Evolutionary conservation across 2,113 vertebrate genomes (phyloP).

Genomic region (Ancistrus triradiatus): DNA sequence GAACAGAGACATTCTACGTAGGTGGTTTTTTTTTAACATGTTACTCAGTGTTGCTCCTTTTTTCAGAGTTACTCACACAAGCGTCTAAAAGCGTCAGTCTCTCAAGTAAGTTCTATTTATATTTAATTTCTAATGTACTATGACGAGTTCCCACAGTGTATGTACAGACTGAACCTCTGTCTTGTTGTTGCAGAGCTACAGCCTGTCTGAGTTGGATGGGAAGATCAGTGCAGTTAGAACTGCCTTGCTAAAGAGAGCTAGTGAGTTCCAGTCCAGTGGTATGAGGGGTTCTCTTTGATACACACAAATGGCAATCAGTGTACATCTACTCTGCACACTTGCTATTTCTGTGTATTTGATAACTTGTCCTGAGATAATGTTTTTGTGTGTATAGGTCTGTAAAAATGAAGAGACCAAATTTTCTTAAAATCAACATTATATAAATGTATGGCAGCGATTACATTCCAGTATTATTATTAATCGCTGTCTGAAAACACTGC

Average conservation of each 20-base stretch:
- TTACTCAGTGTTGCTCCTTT: conserved; percentile 14
- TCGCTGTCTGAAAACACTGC: too few relatives aligned
- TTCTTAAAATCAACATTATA: too few relatives aligned
- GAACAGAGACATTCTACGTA: too few relatives aligned
- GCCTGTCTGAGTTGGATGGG: conserved; percentile 90
- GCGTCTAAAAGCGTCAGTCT: conserved; percentile 77
- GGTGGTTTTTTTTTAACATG: not conserved
- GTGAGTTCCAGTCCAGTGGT: conserved; percentile 64
- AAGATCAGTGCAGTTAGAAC: conserved; percentile 91
- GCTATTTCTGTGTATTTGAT: conserved; percentile 2
- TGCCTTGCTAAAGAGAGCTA: conserved; percentile 85
- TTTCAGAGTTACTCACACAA: conserved; percentile 84
- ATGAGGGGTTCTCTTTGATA: conserved; percentile 69
- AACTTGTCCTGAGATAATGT: not conserved
- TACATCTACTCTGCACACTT: not conserved
- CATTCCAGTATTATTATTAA: too few relatives aligned
- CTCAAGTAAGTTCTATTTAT: conserved; percentile 70
- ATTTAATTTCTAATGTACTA: not conserved
- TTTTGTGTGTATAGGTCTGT: too few relatives aligned
- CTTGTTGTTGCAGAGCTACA: conserved; percentile 79
- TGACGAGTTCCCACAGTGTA: not conserved
- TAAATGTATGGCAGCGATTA: too few relatives aligned
- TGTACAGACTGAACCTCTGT: conserved; percentile 26
- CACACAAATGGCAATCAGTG: not conserved
- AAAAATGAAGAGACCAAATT: too few relatives aligned